phyloP scores from a whole-genome alignment of 2,113 vertebrate species.

The Syngnathus floridae region DNA sequence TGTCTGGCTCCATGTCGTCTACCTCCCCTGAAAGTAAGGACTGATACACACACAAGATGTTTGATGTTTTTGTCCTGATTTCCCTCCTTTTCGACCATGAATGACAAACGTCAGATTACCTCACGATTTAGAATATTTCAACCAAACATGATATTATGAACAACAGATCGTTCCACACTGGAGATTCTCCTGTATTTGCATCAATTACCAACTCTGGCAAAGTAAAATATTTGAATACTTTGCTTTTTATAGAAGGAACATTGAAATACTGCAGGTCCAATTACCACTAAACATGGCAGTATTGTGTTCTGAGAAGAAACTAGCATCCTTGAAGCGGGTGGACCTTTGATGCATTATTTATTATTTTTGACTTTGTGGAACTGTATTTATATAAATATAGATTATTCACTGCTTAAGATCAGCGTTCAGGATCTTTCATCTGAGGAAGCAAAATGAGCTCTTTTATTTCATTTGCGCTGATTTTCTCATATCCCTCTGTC shows the following conservation, averaged over 20 bases:
- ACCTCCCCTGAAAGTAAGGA: not conserved
- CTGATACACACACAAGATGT: too few relatives aligned
- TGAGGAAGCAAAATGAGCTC: not conserved
- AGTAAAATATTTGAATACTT: not conserved
- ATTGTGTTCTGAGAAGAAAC: not conserved
- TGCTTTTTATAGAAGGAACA: not conserved
- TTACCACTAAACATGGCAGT: not conserved
- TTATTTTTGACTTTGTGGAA: not conserved
- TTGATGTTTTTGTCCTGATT: too few relatives aligned
- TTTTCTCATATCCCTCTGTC: slow-evolving; percentile 2
- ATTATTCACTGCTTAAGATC: not conserved
- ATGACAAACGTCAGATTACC: too few relatives aligned
- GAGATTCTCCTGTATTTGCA: not conserved
- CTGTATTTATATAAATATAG: not conserved
- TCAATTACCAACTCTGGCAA: not conserved
- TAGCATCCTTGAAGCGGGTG: not conserved
- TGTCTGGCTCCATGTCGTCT: not conserved
- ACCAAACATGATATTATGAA: not conserved
- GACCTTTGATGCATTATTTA: too few relatives aligned
- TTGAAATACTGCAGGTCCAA: not conserved
- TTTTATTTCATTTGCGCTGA: not conserved
- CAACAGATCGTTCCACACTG: not conserved
- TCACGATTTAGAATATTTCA: too few relatives aligned
- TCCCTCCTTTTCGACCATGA: too few relatives aligned
- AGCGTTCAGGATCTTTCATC: not conserved